Conservation (phyloP, 2,113 vertebrate species). For the Chionis minor region DNA sequence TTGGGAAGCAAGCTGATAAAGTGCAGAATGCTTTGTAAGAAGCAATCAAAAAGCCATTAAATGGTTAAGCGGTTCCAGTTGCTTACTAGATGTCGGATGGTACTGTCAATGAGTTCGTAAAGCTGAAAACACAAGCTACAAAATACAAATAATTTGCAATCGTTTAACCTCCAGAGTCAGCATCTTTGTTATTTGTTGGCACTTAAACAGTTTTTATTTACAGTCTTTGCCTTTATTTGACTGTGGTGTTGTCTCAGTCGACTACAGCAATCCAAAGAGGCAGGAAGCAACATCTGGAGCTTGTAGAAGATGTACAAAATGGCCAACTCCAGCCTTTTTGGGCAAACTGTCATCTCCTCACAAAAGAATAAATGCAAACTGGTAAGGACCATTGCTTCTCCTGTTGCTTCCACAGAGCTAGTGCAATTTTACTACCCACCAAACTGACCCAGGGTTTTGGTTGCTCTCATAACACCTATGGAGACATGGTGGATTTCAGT, state of each 20-base stretch:
- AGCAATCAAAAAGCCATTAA: not conserved
- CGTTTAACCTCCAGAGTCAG: not conserved
- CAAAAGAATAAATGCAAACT: not conserved
- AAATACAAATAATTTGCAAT: constrained; percentile 26
- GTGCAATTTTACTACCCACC: not conserved
- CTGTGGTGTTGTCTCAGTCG: fast-evolving
- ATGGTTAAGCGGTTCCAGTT: not conserved
- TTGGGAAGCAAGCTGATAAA: not conserved
- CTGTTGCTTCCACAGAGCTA: not conserved
- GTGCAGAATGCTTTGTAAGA: not conserved
- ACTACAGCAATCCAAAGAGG: not conserved
- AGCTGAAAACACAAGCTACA: not conserved
- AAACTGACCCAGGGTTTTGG: not conserved
- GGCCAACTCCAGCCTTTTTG: not conserved
- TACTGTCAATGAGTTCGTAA: not conserved
- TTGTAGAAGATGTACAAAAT: not conserved
- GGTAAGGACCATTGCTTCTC: not conserved
- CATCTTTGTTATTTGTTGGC: not conserved
- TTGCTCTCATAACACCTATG: not conserved
- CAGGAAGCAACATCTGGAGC: not conserved
- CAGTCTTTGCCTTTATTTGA: not conserved
- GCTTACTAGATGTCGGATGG: not conserved
- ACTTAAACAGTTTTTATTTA: constrained; percentile 1
- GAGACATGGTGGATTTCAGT: not conserved
- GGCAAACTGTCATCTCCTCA: not conserved